Evolutionary conservation across 1,140 invertebrate species (phyloP), one percentile per base, ranked within the genome.

Genomic region (Nilaparvata lugens): DNA sequence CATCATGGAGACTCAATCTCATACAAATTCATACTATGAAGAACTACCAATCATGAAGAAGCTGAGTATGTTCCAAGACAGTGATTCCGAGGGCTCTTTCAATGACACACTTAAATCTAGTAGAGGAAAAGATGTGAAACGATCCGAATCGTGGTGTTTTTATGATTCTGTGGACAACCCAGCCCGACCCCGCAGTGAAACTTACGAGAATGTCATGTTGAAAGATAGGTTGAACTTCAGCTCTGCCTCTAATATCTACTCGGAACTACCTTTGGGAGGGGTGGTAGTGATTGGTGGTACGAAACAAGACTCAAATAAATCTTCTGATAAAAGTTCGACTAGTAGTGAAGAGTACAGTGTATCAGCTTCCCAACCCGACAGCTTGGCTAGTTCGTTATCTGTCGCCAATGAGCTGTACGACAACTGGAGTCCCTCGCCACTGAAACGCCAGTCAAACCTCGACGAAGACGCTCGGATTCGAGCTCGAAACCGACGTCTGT

Each of bases 131-230:
- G 67, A 63, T 61, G 79, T 4, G 74, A 73, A 4, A 67, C 31
- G 77, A 40, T 81, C 78, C 1, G 75, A 76, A 42, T 82, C 79
- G 0, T 82, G 79, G 79, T 77, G 72, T 3, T 81, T 78, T 65
- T 81, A 81, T 65, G 79, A 81, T 56, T 48, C 71, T 0, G 72
- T 69, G 0, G 40, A 57, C 64, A 56, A 60, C 63, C 2, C 69
- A 69, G 0, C 25, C 18, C 2, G 62, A 65, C 4, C 72, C 70
- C 3, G 64, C 66, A 24, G 56, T 64, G 1, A 76, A 70, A 42
- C 66, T 65, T 65, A 65, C 56, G 64, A 63, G 35, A 65, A 65
- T 63, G 64, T 65, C 11, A 60, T 57, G 13, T 24, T 64, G n/a
- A 56, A 62, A 54, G 52, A 61, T n/a, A 57, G 23, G 16, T 24